Evolutionary conservation across 92 coral and sea anemone genomes (phyloP), one percentile per base, ranked within the genome.

Genomic region (Ricordea florida): DNA sequence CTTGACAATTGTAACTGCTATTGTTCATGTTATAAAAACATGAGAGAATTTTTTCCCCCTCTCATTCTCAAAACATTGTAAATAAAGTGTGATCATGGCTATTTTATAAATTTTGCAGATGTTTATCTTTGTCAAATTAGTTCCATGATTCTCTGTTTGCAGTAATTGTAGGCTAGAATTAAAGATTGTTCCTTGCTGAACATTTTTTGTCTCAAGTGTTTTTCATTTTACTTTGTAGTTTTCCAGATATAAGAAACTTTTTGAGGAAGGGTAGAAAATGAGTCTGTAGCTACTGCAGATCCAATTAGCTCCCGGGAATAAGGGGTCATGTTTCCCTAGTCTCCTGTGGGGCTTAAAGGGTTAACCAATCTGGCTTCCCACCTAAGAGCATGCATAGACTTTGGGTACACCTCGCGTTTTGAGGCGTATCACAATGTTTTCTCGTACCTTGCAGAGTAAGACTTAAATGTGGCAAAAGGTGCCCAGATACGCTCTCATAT

Each of bases 271-370:
- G 16, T 29, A 31, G 18, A 57, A 30, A 57, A 10, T 1, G 5
- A n/a, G 17, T 16, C n/a, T 30, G 15, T 11, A 30, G 43, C 7
- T 30, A n/a, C n/a, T n/a, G 24, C 24, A 30, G 42, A 31, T 13
- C 42, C 20, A 57, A 21, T 57, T 57, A 21, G 42, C 10, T 3
- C 3, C 64, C 26, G 29, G 64, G 64, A 57, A 57, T 49, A 29
- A 24, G 64, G 64, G 43, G 17, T 57, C 9, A 31, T 29, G 64
- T 17, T 57, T 10, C 38, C 1, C 34, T 26, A 33, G 41, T 57
- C 17, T 57, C 64, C 42, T 50, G 17, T 50, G 78, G 50, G 41
- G 58, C 58, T 50, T 50, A 50, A 50, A 50, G 32, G 58, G 55
- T 25, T 43, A 0, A 7, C 14, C 6, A 1, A 21, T 1, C 37